Base-by-base conservation (phyloP, 1,140 invertebrate genomes). In the Euura lappo region DNA sequence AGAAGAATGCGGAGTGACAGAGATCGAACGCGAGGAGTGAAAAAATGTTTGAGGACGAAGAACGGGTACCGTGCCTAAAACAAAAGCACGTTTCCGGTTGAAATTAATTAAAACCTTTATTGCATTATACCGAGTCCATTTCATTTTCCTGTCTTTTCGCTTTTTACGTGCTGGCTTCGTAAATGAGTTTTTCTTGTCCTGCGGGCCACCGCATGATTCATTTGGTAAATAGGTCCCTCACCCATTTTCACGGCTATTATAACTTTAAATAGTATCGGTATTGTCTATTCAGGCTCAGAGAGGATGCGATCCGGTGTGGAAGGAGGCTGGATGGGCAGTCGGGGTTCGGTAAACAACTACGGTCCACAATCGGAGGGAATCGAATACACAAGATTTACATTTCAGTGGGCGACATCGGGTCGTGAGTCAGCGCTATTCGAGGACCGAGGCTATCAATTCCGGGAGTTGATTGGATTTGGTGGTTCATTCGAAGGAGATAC, bases 141-240 rank as follows among this genome's bases (percentile, higher is more conserved):
- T 60, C 51, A 60, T n/a, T 60, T 60, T 60, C 13, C 51, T 60
- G 51, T 11, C 51, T 60, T 8, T 8, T 60, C 13, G 3, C 13
- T 60, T 60, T 60, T 60, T 6, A 5, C 5, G 6, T n/a, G 51
- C 13, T 60, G 13, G 8, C 51, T 1, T 1, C 51, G 51, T 60
- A 60, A 60, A 60, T n/a, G 51, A 60, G 51, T 60, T 60, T 60
- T 60, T 60, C 51, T 60, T 60, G 51, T 60, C 13, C 51, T 60
- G 13, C 10, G 51, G 13, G 51, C 51, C 13, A n/a, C 51, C 8
- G 51, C 51, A 11, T 60, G 51, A 60, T 60, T 60, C 13, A 60
- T 68, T 68, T 44, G 44, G 66, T 68, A 68, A 68, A 68, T 68
- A 68, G 66, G 66, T 68, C 13, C 66, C 60, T 10, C 13, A 10